Evolutionary conservation across 2,888 invertebrate species (phyloP).

Genomic region (Apamea crenata): DNA sequence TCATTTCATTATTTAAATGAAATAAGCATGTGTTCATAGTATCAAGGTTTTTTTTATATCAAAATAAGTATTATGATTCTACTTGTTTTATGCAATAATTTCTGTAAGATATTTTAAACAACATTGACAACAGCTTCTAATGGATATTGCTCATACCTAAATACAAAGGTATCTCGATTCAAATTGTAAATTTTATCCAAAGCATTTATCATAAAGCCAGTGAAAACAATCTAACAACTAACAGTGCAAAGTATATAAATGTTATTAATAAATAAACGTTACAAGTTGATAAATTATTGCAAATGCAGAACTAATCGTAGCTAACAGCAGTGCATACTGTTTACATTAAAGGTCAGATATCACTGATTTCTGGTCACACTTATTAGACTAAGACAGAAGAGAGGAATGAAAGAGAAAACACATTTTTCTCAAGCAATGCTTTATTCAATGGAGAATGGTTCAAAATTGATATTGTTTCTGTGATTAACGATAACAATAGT

Average conservation of each 20-base stretch:
- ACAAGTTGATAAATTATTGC: slow-evolving; percentile 55
- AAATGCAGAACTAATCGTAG: slow-evolving; percentile 56
- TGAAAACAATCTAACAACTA: slow-evolving; percentile 68
- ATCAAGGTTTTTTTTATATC: no score
- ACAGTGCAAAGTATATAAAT: slow-evolving; percentile 66
- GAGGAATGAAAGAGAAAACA: not conserved
- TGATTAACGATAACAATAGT: not conserved
- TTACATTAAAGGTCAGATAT: slow-evolving; percentile 49
- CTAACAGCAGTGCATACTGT: slow-evolving; percentile 59
- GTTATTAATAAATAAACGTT: slow-evolving; percentile 48
- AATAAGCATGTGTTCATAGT: no score
- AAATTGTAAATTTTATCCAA: slow-evolving; percentile 42
- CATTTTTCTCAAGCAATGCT: not conserved
- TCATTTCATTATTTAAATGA: not conserved
- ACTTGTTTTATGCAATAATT: not conserved
- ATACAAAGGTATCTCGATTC: slow-evolving; percentile 22
- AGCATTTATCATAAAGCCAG: slow-evolving; percentile 55
- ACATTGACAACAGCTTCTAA: not conserved
- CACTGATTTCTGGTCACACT: slow-evolving; percentile 36
- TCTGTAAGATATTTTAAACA: not conserved
- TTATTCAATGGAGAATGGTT: not conserved
- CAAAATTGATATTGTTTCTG: not conserved
- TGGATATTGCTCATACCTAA: slow-evolving; percentile 36
- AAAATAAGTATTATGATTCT: not conserved
- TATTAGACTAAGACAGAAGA: not conserved